Percentiles rank a stretch among this genome's conserved stretches.
phyloP scores from a whole-genome alignment of 2,888 invertebrate genomes.

The Vannuccia rotundouncinata region DNA sequence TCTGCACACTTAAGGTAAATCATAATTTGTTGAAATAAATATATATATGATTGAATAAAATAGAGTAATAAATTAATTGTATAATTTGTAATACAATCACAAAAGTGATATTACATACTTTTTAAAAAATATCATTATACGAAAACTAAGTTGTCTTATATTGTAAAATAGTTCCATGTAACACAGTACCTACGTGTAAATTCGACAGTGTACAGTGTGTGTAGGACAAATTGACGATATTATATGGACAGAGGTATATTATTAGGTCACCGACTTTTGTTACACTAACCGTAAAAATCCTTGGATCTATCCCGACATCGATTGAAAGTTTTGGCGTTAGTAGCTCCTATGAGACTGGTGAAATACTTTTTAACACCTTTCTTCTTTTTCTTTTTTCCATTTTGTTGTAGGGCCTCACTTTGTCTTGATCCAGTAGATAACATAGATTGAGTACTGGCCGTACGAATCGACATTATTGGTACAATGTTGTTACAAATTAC shows the following conservation, averaged over 20 bases:
- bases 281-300: not conserved
- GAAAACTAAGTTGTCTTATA: too few species aligned
- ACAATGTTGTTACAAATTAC: not conserved
- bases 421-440: not conserved
- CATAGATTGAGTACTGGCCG: not conserved
- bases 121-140: too few species aligned
- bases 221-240: too few species aligned
- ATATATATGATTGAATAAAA: too few species aligned
- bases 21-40: too few species aligned
- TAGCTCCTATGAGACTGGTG: not conserved
- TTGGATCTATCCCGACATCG: not conserved
- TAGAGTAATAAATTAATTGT: too few species aligned
- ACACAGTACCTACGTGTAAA: too few species aligned
- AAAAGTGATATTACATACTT: too few species aligned
- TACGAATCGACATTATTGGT: not conserved
- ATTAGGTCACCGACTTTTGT: not conserved
- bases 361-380: not conserved
- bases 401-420: not conserved
- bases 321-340: conserved; percentile 9
- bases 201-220: too few species aligned
- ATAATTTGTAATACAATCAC: too few species aligned
- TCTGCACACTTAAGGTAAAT: too few species aligned
- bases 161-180: too few species aligned
- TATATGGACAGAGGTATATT: not conserved
- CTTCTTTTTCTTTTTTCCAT: not conserved